Evolutionary conservation across 2,888 invertebrate genomes (phyloP).

Genomic region (Clitarchus hookeri): DNA sequence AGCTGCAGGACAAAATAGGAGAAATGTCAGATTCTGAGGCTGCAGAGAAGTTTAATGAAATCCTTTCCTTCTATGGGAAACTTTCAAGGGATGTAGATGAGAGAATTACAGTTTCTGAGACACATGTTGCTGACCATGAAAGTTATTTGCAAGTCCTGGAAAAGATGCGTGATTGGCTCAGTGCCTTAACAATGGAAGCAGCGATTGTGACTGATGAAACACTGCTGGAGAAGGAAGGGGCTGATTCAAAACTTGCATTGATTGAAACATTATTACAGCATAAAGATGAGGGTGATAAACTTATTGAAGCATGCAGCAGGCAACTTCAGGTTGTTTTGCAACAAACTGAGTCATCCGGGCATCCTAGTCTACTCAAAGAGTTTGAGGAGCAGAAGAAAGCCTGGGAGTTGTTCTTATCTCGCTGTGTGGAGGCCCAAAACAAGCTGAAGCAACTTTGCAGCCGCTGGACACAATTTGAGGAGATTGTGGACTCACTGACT

Average conservation of each 20-base stretch:
- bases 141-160: slow-evolving; percentile 80
- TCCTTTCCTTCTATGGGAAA: slow-evolving; percentile 72
- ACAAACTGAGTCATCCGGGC: slow-evolving; percentile 78
- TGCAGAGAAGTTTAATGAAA: slow-evolving; percentile 71
- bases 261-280: slow-evolving; percentile 77
- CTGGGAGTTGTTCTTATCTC: slow-evolving; percentile 75
- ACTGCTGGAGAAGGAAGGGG: slow-evolving; percentile 77
- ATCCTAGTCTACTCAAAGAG: slow-evolving; percentile 71
- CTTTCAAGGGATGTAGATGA: slow-evolving; percentile 70
- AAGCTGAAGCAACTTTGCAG: slow-evolving; percentile 76
- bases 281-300: slow-evolving; percentile 72
- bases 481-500: slow-evolving; percentile 74
- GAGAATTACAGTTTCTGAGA: slow-evolving; percentile 68
- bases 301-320: slow-evolving; percentile 70
- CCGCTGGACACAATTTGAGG: slow-evolving; percentile 82
- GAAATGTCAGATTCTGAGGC: slow-evolving; percentile 80
- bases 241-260: slow-evolving; percentile 73
- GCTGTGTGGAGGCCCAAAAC: slow-evolving; percentile 71
- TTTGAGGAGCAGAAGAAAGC: slow-evolving; percentile 73
- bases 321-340: slow-evolving; percentile 73
- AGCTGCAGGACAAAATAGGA: slow-evolving; percentile 80
- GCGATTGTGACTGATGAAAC: slow-evolving; percentile 77
- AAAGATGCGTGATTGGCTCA: slow-evolving; percentile 81
- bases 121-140: slow-evolving; percentile 80
- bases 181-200: slow-evolving; percentile 77